A percentile compares a stretch with the other conserved stretches of the same genome.
These are phyloP conservation scores for Tauraco hartlaubi DNA, from an alignment of 2,797 vertebrate genomes.

Conservation along the genomic window DNA sequence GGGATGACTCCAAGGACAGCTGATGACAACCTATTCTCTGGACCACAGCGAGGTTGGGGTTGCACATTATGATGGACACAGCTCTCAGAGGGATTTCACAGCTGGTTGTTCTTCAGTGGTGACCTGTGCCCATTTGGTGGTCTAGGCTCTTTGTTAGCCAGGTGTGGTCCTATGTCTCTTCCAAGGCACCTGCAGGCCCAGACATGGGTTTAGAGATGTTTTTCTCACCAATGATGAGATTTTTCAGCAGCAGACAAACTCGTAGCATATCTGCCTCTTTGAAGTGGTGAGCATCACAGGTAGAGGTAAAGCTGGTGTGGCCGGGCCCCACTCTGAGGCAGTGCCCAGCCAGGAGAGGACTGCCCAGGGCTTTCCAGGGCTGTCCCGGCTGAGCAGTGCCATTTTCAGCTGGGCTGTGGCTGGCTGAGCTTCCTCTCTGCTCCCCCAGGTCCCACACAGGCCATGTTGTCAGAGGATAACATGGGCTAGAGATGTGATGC, in stretches of 20 bases:
- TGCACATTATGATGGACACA: not conserved
- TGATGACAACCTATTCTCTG: not conserved
- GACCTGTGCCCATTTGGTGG: not conserved
- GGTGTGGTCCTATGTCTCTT: not conserved
- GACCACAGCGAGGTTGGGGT: not conserved
- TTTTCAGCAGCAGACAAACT: not conserved
- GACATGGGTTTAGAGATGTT: not conserved
- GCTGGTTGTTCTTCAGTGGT: not conserved
- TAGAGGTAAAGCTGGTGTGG: not conserved
- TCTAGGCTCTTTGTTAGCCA: not conserved
- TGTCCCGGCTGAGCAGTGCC: not conserved
- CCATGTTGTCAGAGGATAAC: not conserved
- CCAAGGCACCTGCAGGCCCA: not conserved
- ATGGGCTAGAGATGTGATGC: accelerated
- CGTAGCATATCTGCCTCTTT: not conserved
- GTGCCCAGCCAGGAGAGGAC: not conserved
- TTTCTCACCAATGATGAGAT: not conserved
- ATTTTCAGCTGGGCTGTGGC: not conserved
- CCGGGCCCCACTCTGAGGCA: not conserved
- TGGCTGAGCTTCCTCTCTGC: not conserved
- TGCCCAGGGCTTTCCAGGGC: not conserved
- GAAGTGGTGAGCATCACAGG: not conserved
- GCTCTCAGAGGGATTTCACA: not conserved
- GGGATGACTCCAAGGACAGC: not conserved
- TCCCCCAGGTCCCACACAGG: not conserved